Percentiles rank a stretch among this genome's conserved stretches.
phyloP scores from a whole-genome alignment of 35 echinoderm and acorn worm genomes.

The Apostichopus californicus region DNA sequence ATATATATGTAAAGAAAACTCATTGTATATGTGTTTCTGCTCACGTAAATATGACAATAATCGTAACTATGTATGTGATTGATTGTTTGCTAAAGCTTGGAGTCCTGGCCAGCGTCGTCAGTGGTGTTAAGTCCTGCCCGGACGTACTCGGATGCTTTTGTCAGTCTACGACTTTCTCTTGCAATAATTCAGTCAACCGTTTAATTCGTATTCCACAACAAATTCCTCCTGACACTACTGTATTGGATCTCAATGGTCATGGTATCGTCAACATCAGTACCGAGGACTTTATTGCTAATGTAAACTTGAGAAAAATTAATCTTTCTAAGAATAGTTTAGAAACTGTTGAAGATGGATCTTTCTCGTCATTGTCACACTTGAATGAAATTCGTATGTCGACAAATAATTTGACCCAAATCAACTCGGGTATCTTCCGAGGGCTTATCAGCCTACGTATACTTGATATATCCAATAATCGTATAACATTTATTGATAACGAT shows the following conservation, averaged over 20 bases:
- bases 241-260: not conserved
- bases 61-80: not conserved
- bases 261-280: not conserved
- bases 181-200: not conserved
- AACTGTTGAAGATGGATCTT: not conserved
- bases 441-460: not conserved
- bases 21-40: too few relatives aligned
- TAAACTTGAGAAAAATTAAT: not conserved
- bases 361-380: not conserved
- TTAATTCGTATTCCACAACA: not conserved
- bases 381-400: not conserved
- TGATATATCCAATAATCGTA: not conserved
- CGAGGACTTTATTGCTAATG: not conserved
- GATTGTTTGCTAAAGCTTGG: not conserved
- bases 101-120: not conserved
- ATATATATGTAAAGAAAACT: too few relatives aligned
- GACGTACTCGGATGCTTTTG: not conserved
- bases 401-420: not conserved
- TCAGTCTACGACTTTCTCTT: not conserved
- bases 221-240: not conserved
- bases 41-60: too few relatives aligned
- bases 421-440: not conserved
- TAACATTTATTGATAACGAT: slow-evolving; percentile 4
- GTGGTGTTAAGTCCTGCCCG: not conserved
- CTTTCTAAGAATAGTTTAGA: not conserved